Base-by-base conservation (phyloP, 1,140 invertebrate species). In the Pseudomyrmex gracilis region DNA sequence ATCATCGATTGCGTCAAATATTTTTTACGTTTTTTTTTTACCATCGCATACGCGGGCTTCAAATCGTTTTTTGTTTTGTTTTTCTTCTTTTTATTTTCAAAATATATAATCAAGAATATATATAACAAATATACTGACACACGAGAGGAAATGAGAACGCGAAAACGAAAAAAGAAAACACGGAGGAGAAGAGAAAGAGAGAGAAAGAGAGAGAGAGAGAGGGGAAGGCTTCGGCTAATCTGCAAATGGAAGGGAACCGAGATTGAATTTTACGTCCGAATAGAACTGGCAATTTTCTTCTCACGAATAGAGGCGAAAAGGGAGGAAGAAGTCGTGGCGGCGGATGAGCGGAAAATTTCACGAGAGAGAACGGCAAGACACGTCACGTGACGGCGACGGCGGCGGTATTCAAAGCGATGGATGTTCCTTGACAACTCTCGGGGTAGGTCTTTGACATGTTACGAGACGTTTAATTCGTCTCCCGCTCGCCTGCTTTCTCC, bases 261-360 rank as follows among this genome's bases (percentile, higher is more conserved):
- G 87, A 91, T 91, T 91, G 85, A 91, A 90, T 92, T 91, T 91
- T 91, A 87, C 85, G 87, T 89, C 71, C 86, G 85, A 92, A 89
- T 83, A 78, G 87, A 90, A 85, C 74, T 67, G 70, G 85, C 84
- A 91, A 90, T 91, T 89, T 91, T 91, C 87, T 90, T 90, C 84
- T 73, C 68, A 68, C 70, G 68, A 66, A 73, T 57, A 77, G 53
- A 20, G 55, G 43, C 67, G n/a, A 60, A 20, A 83, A 58, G 73
- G 80, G 60, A 61, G 84, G 53, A 80, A 80, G 53, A 80, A 80
- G 73, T 68, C 74, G 22, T 15, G 53, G 64, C 55, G 74, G 49
- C 53, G 74, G 47, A 84, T 74, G 73, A 78, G 43, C 51, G 45
- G 49, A 47, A 74, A 85, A 85, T 87, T 87, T 89, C 85, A 86